phyloP scores from a whole-genome alignment of 2,113 vertebrate genomes.

The Atractosteus spatula region DNA sequence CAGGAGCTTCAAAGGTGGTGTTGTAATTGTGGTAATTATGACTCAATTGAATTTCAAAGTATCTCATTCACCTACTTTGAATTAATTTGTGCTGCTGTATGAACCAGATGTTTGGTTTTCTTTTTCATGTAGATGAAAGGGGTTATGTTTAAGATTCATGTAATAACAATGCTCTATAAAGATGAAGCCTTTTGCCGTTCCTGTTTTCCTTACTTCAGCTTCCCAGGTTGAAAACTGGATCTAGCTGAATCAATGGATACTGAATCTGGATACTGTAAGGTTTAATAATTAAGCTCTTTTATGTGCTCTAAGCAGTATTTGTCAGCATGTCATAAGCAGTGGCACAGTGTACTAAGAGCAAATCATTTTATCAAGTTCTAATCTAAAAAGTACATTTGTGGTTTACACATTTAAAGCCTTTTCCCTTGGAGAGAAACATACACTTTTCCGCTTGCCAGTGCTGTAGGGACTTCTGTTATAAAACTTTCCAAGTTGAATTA shows the following conservation, averaged over 20 bases:
- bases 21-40: neutral
- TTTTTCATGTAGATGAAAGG: constrained; percentile 39
- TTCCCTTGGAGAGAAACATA: too few relatives aligned
- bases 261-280: constrained; percentile 5
- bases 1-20: neutral
- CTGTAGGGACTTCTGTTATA: too few relatives aligned
- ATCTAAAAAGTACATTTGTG: too few relatives aligned
- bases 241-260: neutral
- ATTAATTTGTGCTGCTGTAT: constrained; percentile 35
- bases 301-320: constrained; percentile 22
- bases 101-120: constrained; percentile 25
- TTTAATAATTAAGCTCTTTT: neutral
- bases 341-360: too few relatives aligned
- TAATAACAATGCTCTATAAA: constrained; percentile 18
- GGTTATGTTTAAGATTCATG: constrained; percentile 5
- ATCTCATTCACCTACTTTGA: constrained; percentile 28
- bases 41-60: constrained; percentile 27
- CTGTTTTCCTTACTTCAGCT: constrained; percentile 11
- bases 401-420: too few relatives aligned
- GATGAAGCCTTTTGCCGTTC: constrained; percentile 20
- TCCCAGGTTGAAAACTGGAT: neutral
- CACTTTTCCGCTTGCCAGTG: too few relatives aligned
- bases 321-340: constrained; percentile 2
- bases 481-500: too few relatives aligned
- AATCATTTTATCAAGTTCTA: too few relatives aligned